Conservation (phyloP, 1,140 invertebrate genomes). For the Chymomyza costata region DNA sequence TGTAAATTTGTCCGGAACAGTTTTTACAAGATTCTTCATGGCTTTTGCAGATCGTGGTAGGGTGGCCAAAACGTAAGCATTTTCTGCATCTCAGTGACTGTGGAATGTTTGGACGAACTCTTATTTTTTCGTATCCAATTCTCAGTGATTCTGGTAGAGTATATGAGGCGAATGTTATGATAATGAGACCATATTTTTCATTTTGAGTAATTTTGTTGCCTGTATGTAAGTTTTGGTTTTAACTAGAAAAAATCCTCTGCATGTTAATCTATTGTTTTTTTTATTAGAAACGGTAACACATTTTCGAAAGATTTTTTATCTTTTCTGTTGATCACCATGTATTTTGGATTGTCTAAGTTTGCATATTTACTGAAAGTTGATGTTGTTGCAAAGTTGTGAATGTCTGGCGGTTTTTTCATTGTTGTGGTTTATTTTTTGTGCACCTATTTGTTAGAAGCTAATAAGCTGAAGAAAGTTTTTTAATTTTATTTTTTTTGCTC, state of each 20-base stretch:
- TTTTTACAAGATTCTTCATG: slow-evolving; percentile 8
- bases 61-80: slow-evolving; percentile 12
- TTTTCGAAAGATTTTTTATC: slow-evolving; percentile 8
- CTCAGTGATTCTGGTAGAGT: background rate
- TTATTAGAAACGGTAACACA: slow-evolving; percentile 8
- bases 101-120: background rate
- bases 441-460: too few relatives aligned
- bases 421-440: too few relatives aligned
- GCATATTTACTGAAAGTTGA: slow-evolving; percentile 3
- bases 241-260: slow-evolving; percentile 6
- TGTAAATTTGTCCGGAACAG: slow-evolving; percentile 11
- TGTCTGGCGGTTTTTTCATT: slow-evolving; percentile 6
- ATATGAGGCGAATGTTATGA: background rate
- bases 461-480: too few relatives aligned
- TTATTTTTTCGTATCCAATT: background rate
- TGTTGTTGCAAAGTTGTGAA: too few relatives aligned
- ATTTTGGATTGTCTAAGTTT: slow-evolving; percentile 7
- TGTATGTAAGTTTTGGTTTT: slow-evolving; percentile 6
- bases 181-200: slow-evolving; percentile 6
- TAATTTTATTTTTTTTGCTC: too few relatives aligned
- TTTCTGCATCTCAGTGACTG: slow-evolving; percentile 4
- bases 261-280: slow-evolving; percentile 3
- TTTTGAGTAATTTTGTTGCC: slow-evolving; percentile 1
- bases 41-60: slow-evolving; percentile 12
- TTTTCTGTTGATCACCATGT: slow-evolving; percentile 6